A percentile compares a stretch with the other conserved stretches of the same genome.
Evolutionary conservation across 2,113 vertebrate species (phyloP).

Genomic region (Cynopterus brachyotis): DNA sequence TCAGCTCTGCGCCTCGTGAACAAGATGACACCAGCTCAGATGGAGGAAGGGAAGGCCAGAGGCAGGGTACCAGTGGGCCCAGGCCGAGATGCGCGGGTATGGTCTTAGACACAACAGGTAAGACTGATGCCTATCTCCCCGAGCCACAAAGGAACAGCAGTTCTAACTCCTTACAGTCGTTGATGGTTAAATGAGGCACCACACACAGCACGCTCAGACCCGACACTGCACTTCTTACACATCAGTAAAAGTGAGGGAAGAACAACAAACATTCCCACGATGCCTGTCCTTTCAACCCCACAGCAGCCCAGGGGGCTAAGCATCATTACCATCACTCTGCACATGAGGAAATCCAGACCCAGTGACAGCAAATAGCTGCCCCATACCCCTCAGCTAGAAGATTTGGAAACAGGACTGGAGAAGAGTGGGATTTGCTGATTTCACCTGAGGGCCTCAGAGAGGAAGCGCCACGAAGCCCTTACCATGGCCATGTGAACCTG

Average conservation of each 20-base stretch:
- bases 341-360: neutral
- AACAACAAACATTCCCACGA: neutral
- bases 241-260: neutral
- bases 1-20: neutral
- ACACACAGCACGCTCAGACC: fast-evolving
- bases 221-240: neutral
- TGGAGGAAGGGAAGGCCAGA: neutral
- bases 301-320: too few species aligned
- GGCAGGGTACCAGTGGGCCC: fast-evolving
- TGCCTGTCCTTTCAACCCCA: neutral
- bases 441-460: neutral
- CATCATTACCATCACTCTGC: neutral
- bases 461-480: neutral
- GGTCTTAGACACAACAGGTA: fast-evolving
- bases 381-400: neutral
- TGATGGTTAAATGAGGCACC: neutral
- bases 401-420: neutral
- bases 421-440: neutral
- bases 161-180: too few species aligned
- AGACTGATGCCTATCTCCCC: neutral
- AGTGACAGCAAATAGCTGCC: neutral
- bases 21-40: neutral
- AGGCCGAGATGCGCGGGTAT: neutral
- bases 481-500: neutral
- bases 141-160: neutral